Percentiles rank a stretch among this genome's conserved stretches.
These are phyloP conservation scores for Gallinago media DNA, from an alignment of 2,113 vertebrate genomes.

Conservation along the genomic window DNA sequence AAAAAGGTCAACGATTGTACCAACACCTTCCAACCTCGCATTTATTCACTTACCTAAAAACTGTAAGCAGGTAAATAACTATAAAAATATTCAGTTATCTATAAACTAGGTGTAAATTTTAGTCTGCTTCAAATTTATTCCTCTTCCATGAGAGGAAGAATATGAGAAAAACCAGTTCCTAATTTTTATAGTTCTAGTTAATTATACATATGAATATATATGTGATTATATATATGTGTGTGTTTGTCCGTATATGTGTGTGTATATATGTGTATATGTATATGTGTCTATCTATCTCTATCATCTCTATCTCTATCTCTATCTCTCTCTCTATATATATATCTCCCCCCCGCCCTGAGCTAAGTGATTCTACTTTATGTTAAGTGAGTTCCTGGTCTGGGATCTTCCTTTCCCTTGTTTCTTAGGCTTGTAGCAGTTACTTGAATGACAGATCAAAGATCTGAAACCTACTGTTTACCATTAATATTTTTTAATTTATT, in stretches of 20 bases:
- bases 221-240: too few relatives aligned
- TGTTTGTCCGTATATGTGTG: too few relatives aligned
- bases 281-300: too few relatives aligned
- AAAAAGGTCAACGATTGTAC: neutral
- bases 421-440: neutral
- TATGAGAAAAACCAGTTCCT: neutral
- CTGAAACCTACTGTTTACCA: neutral
- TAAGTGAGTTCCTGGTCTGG: neutral
- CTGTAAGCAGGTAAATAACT: neutral
- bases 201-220: neutral
- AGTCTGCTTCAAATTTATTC: neutral
- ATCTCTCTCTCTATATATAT: too few relatives aligned
- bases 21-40: neutral
- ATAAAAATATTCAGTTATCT: neutral
- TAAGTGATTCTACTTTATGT: neutral
- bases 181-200: neutral
- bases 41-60: neutral
- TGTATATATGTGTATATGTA: too few relatives aligned
- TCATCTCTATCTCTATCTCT: too few relatives aligned
- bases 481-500: neutral
- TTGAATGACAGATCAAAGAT: conserved; percentile 15
- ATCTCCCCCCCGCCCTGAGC: neutral
- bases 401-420: neutral
- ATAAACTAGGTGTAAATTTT: neutral
- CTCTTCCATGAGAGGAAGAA: neutral